Base-by-base conservation (phyloP, 2,797 vertebrate genomes). In the Chaenodraco wilsoni region DNA sequence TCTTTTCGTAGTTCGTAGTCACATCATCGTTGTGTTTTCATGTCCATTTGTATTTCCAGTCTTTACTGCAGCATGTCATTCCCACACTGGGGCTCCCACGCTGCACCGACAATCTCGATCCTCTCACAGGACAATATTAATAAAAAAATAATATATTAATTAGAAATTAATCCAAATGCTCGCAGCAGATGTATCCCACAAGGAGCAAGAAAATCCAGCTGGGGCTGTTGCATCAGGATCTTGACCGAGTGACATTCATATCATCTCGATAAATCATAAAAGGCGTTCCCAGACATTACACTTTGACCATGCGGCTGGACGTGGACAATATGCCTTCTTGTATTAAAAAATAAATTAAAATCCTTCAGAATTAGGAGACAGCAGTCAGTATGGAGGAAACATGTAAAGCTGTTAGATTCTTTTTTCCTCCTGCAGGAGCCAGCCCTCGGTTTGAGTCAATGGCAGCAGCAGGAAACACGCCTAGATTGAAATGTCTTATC, bases 381-480 rank as follows among this genome's bases (percentile, higher is more conserved):
- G 59, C 31, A 56, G 55, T 1, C 56, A 43, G 31, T 13, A 5
- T 52, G 50, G 52, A 59, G 4, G 48, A 58, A 52, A 23, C 44
- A 41, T 69, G 74, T 69, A 44, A 61, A 61, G 66, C 67, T 65
- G 79, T 52, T 79, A 55, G 48, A 62, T 16, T 19, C 9, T 21
- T 21, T 19, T 14, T 21, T 13, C 27, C 23, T 69, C 74, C 86
- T 79, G 92, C 91, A 92, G 88, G 91, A 91, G 81, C 76, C 77
- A 84, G 86, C 62, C 72, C 84, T 76, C 69, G 80, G 77, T 85
- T 91, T 91, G 74, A 87, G 88, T 95, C 93, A 93, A 93, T 93
- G 92, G 92, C 83, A 93, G 92, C 91, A 94, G 92, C 91, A 94
- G 92, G 93, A 95, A 95, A 95, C 94, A 95, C 95, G 95, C 95